Percentiles rank a stretch among this genome's conserved stretches.
Evolutionary conservation across 2,797 vertebrate genomes (phyloP).

Genomic region (Microctenopoma lineatum): DNA sequence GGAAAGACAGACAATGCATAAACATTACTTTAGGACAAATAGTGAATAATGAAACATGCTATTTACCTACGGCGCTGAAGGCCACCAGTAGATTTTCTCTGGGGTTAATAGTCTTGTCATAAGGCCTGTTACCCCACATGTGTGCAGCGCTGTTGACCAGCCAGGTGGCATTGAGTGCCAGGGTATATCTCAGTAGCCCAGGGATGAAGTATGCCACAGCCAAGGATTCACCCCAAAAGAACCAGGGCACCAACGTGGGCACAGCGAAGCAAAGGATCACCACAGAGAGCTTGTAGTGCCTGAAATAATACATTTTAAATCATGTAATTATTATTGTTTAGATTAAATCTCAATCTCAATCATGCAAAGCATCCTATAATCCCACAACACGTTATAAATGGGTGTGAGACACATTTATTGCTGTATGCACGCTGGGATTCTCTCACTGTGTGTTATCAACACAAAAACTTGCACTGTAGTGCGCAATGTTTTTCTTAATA

Average conservation of each 20-base stretch:
- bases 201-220: slow-evolving; percentile 85
- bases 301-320: slow-evolving; percentile 55
- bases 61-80: slow-evolving; percentile 89
- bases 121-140: slow-evolving; percentile 93
- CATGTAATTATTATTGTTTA: no score
- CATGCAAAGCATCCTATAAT: no score
- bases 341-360: no score
- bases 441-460: no score
- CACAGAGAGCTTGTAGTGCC: slow-evolving; percentile 90
- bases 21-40: background rate
- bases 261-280: slow-evolving; percentile 89
- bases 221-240: slow-evolving; percentile 90
- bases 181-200: slow-evolving; percentile 86
- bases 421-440: no score
- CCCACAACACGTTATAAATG: no score
- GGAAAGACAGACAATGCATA: background rate
- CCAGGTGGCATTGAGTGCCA: slow-evolving; percentile 92
- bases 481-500: background rate
- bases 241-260: slow-evolving; percentile 91
- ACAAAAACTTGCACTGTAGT: background rate
- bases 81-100: slow-evolving; percentile 92
- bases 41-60: background rate
- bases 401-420: no score
- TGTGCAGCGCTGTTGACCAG: slow-evolving; percentile 97
- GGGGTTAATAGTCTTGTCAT: slow-evolving; percentile 90